Percentiles rank a stretch among this genome's conserved stretches.
phyloP scores from a whole-genome alignment of 2,888 invertebrate genomes.

The Macrophya annulata region DNA sequence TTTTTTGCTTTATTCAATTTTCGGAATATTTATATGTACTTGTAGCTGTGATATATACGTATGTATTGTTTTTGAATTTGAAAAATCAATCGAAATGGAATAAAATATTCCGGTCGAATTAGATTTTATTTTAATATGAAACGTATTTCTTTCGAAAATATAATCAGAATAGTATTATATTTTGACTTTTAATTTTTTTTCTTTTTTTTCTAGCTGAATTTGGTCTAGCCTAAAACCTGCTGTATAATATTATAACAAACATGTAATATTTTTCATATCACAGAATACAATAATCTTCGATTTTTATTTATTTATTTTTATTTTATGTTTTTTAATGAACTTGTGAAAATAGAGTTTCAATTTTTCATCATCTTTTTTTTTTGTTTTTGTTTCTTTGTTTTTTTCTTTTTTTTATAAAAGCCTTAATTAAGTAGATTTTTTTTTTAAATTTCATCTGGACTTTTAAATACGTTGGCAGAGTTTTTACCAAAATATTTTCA shows the following conservation, averaged over 20 bases:
- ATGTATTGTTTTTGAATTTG: not conserved
- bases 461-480: constrained; percentile 12
- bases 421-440: constrained; percentile 42
- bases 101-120: not conserved
- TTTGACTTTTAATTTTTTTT: not conserved
- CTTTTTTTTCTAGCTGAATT: not conserved
- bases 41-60: constrained; percentile 13
- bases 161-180: not conserved
- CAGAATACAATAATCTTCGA: constrained; percentile 43
- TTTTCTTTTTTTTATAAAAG: constrained; percentile 27
- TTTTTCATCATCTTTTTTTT: not conserved
- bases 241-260: constrained; percentile 32
- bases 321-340: not conserved
- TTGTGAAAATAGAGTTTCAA: constrained; percentile 47
- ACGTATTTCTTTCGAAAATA: not conserved
- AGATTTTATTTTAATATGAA: not conserved
- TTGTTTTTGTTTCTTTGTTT: too few relatives aligned
- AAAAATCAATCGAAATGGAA: not conserved
- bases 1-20: too few relatives aligned
- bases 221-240: constrained; percentile 5
- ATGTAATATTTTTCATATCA: constrained; percentile 26
- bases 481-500: constrained; percentile 22
- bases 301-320: not conserved
- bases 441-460: constrained; percentile 35
- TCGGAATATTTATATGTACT: not conserved